Percentiles rank a stretch among this genome's conserved stretches.
These are phyloP conservation scores for Drepanosiphum platanoidis DNA, from an alignment of 2,888 invertebrate genomes.

Conservation along the genomic window DNA sequence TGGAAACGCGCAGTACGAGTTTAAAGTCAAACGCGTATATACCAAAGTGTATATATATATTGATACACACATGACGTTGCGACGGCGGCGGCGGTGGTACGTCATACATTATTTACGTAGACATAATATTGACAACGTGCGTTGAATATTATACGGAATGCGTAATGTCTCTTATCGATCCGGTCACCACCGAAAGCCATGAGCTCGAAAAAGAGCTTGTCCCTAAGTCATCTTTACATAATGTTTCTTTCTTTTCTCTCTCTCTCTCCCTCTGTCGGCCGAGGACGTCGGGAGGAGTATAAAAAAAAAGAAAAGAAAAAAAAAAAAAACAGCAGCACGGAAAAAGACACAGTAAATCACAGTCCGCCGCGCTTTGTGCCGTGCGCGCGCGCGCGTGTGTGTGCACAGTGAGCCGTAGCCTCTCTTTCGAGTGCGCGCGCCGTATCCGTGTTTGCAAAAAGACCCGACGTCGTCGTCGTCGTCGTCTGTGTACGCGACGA, in stretches of 20 bases:
- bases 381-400: not conserved
- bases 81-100: not conserved
- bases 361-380: too few species aligned
- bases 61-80: too few species aligned
- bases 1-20: not conserved
- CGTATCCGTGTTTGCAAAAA: not conserved
- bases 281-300: not conserved
- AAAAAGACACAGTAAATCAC: slow-evolving; percentile 16
- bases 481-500: slow-evolving; percentile 34
- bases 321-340: not conserved
- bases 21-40: slow-evolving; percentile 1
- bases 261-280: too few species aligned
- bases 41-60: not conserved
- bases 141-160: slow-evolving; percentile 58
- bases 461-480: slow-evolving; percentile 1
- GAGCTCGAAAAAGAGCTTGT: slow-evolving; percentile 42
- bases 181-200: slow-evolving; percentile 28
- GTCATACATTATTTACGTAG: slow-evolving; percentile 58
- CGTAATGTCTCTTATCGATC: slow-evolving; percentile 53
- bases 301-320: not conserved
- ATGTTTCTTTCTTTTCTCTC: slow-evolving; percentile 26
- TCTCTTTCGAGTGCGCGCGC: not conserved
- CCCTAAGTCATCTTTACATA: slow-evolving; percentile 49
- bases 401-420: not conserved
- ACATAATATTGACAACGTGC: slow-evolving; percentile 60